Base-by-base conservation (phyloP, 2,113 vertebrate genomes). In the Perca flavescens region DNA sequence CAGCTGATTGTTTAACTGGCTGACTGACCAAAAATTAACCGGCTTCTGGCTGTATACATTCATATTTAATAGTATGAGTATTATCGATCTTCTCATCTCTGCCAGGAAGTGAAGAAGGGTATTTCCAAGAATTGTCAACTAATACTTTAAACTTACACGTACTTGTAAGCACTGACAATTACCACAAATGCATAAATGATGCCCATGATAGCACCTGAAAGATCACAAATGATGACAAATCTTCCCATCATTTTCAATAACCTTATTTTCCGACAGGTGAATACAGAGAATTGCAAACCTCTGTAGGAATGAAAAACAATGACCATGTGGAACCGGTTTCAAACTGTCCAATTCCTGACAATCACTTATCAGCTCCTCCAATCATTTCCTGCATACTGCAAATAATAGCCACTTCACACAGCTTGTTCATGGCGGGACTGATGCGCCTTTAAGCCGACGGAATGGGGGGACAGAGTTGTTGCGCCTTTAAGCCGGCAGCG, bases 311-410 rank as follows among this genome's bases (percentile, higher is more conserved):
- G 54, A 62, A 62, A 40, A 49, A 50, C 12, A 16, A 58, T 47
- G 17, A 65, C 22, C 17, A 52, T 1, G 19, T 14, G 61, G 25
- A 80, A 75, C 74, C 0, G 7, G 56, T 78, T 81, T 68, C 31
- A 56, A 64, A 22, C 25, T 16, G 61, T 72, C 22, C 21, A 19
- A 13, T 31, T 85, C 47, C 56, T 40, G 53, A 69, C 22, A 78
- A 52, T 86, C 31, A 58, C 50, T 71, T 34, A 77, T 85, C 84
- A 54, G 67, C n/a, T 62, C 9, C 63, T 70, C 8, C 17, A 50
- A 77, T 77, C 40, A 74, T 63, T 77, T 80, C 71, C 77, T 81
- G 64, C 13, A 43, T 40, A 34, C 63, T 52, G 49, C 57, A 60
- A 88, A 82, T 47, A 49, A 50, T 14, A 43, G 40, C 40, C 40